These are phyloP conservation scores for Sebastes iracundus DNA, from an alignment of 2,797 vertebrate species.

Conservation along the genomic window DNA sequence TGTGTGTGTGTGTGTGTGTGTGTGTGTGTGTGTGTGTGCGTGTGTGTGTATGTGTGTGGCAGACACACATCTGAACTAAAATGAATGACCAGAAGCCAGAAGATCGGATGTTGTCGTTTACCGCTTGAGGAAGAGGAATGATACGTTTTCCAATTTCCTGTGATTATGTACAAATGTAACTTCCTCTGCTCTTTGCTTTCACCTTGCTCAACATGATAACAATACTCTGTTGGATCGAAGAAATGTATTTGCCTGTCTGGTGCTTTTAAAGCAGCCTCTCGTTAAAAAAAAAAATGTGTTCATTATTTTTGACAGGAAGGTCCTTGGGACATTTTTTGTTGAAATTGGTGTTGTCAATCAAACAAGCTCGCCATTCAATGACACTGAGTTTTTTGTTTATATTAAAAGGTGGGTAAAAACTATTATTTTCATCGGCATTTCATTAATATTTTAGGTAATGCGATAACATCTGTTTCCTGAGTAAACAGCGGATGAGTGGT, in stretches of 20 bases:
- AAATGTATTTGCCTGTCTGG: background rate
- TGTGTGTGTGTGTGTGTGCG: background rate
- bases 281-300: background rate
- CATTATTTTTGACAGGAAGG: background rate
- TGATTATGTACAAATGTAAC: conserved; percentile 50
- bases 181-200: conserved; percentile 35
- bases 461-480: background rate
- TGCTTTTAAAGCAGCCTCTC: background rate
- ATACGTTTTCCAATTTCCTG: conserved; percentile 73
- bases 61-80: conserved; percentile 29
- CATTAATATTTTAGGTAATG: background rate
- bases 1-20: background rate
- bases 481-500: conserved; percentile 12
- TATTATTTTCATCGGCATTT: conserved; percentile 3
- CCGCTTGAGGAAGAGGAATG: conserved; percentile 38
- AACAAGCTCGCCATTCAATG: background rate
- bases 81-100: conserved; percentile 53
- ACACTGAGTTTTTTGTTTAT: background rate
- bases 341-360: background rate
- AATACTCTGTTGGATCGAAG: background rate
- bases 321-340: background rate
- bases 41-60: background rate
- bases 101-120: conserved; percentile 64
- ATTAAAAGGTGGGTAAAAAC: background rate
- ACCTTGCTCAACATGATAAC: conserved; percentile 17